Conservation (phyloP, 2,113 vertebrate species). For the Poeciliopsis turrubarensis region DNA sequence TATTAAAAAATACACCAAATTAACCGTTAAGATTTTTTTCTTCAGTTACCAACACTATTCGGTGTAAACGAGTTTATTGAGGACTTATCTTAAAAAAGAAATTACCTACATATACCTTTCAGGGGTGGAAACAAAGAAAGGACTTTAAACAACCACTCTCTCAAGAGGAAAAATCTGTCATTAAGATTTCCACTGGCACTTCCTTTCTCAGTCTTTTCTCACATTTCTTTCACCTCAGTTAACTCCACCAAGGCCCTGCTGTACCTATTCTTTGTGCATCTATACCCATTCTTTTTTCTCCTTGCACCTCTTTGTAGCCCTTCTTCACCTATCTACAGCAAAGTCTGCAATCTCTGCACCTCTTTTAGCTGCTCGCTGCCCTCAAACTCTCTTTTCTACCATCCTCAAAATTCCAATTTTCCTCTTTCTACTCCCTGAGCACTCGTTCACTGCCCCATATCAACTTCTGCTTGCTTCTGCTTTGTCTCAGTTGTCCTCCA, state of each 20-base stretch:
- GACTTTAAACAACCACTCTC: background rate
- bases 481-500: conserved; percentile 56
- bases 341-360: conserved; percentile 4
- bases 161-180: background rate
- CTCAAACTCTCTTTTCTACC: conserved; percentile 25
- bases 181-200: background rate
- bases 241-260: conserved; percentile 2
- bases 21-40: background rate
- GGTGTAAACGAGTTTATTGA: too few relatives aligned
- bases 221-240: background rate
- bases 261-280: conserved; percentile 13
- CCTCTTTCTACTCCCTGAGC: conserved; percentile 33
- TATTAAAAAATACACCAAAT: background rate
- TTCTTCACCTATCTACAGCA: conserved; percentile 9
- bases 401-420: conserved; percentile 50
- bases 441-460: conserved; percentile 47
- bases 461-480: conserved; percentile 33
- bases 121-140: background rate
- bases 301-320: conserved; percentile 12
- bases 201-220: background rate
- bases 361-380: conserved; percentile 17
- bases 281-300: conserved; percentile 4
- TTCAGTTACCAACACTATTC: background rate
- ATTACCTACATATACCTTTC: background rate
- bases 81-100: background rate